Evolutionary conservation across 2,888 invertebrate genomes (phyloP), one percentile per base, ranked within the genome.

Genomic region (Acronicta alni): DNA sequence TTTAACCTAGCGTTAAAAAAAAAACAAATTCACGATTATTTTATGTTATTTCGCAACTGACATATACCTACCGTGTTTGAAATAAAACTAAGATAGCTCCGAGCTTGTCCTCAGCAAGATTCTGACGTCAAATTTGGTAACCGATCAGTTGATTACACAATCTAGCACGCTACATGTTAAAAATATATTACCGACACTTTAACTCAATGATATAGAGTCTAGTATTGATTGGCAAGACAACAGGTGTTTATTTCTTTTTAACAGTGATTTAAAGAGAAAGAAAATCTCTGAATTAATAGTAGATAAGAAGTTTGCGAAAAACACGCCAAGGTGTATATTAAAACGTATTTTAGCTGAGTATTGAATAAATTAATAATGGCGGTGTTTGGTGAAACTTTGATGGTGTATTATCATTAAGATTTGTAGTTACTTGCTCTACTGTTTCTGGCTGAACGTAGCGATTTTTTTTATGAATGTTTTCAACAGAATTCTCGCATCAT

Each of bases 361-460:
- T 67, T 48, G 72, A 59, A 59, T 67, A 54, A 59, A 55, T 67
- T 66, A 48, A 10, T 26, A 51, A 26, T 14, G 17, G 52, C 30
- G 30, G 20, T 32, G 42, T 66, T 54, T 43, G 32, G 54, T 65
- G 49, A 30, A 46, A 49, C 53, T 67, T 64, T 42, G 39, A 45
- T 52, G 6, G 18, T 48, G 35, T 48, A 30, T 47, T 15, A 10
- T 9, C 26, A 15, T 15, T 6, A 30, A n/a, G 17, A 41, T 41
- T n/a, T n/a, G 23, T 7, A 5, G 6, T 7, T 23, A 26, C 9
- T 26, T 9, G 5, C 9, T 2, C 26, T 26, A 26, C 9, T 7
- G 4, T 23, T 23, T 7, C 1, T 4, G 23, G 7, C 5, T 20
- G 2, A 20, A 20, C 5, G 20, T 20, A 20, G 3, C 2, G 20